Evolutionary conservation across 2,888 invertebrate genomes (phyloP).

Genomic region (Elegia similella): DNA sequence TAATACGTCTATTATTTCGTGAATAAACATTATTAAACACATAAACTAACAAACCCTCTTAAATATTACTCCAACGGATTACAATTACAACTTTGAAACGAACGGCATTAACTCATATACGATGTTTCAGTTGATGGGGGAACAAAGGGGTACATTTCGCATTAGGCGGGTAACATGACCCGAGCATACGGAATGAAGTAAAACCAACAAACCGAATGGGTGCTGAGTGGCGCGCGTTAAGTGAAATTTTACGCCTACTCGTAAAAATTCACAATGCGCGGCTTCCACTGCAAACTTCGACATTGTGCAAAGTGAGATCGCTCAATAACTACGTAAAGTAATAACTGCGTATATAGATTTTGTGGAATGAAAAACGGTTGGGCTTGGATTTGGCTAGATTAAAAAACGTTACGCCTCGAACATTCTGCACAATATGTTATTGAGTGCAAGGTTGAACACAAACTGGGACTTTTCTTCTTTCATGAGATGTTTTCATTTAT

Average conservation of each 20-base stretch:
- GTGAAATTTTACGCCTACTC: conserved; percentile 66
- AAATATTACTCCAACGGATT: conserved; percentile 13
- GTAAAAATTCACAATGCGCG: conserved; percentile 57
- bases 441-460: too few relatives aligned
- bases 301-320: neutral
- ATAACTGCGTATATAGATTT: neutral
- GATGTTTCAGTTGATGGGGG: conserved; percentile 30
- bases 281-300: neutral
- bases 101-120: conserved; percentile 13
- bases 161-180: conserved; percentile 46
- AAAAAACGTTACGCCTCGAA: too few relatives aligned
- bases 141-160: conserved; percentile 53
- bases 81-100: conserved; percentile 11
- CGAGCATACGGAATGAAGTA: conserved; percentile 54
- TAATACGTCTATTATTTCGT: conserved; percentile 7
- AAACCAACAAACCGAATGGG: conserved; percentile 57
- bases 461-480: too few relatives aligned
- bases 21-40: conserved; percentile 8
- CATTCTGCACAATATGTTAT: too few relatives aligned
- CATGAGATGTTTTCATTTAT: too few relatives aligned
- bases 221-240: conserved; percentile 48
- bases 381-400: too few relatives aligned
- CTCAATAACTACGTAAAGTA: neutral
- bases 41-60: conserved; percentile 12
- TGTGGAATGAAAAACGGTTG: neutral